Percentiles rank a stretch among this genome's conserved stretches.
These are phyloP conservation scores for Hyperoplus immaculatus DNA, from an alignment of 2,797 vertebrate species.

Conservation along the genomic window DNA sequence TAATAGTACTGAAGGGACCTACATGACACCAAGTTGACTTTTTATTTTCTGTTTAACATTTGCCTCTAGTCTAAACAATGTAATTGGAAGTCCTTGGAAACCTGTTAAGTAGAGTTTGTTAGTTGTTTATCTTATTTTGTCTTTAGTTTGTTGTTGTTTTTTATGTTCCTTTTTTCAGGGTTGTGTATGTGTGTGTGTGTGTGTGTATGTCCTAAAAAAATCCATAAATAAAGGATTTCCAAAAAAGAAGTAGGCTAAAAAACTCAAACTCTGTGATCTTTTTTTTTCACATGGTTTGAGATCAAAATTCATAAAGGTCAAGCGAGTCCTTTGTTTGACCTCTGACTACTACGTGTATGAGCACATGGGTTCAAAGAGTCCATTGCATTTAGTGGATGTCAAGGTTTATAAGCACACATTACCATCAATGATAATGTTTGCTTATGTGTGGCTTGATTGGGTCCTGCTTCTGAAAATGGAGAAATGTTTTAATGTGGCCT, in stretches of 20 bases:
- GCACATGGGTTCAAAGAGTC: slow-evolving; percentile 8
- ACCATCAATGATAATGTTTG: slow-evolving; percentile 7
- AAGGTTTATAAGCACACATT: neutral
- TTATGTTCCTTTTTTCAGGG: too few relatives aligned
- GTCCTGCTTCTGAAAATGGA: slow-evolving; percentile 10
- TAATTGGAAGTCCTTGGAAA: too few relatives aligned
- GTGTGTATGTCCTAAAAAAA: too few relatives aligned
- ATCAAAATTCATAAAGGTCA: slow-evolving; percentile 5
- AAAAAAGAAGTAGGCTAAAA: neutral
- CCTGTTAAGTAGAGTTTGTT: too few relatives aligned
- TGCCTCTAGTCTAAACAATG: too few relatives aligned
- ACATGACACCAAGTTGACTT: too few relatives aligned
- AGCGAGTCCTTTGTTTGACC: slow-evolving; percentile 22
- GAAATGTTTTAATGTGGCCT: neutral
- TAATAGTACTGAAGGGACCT: too few relatives aligned
- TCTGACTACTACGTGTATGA: slow-evolving; percentile 1
- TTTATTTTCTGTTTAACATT: too few relatives aligned
- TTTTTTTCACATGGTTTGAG: neutral
- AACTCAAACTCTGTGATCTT: neutral
- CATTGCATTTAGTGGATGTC: slow-evolving; percentile 8
- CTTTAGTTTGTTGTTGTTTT: too few relatives aligned
- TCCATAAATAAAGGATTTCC: too few relatives aligned
- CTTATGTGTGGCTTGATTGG: slow-evolving; percentile 1
- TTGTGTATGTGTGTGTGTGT: too few relatives aligned
- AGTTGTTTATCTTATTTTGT: too few relatives aligned